Conservation (phyloP, 2,888 invertebrate genomes). For the Eustalomyia histrio region DNA sequence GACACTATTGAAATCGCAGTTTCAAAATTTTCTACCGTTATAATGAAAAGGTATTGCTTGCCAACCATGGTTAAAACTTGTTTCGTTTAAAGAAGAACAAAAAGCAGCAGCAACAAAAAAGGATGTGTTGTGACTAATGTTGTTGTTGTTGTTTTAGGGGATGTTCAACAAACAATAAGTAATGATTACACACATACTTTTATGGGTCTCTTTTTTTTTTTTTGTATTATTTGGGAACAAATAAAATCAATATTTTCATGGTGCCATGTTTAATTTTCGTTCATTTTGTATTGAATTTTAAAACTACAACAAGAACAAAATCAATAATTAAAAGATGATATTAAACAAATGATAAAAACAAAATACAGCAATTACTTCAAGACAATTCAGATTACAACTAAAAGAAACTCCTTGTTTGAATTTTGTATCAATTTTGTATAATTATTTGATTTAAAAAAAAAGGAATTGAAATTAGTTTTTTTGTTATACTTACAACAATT, state of each 20-base stretch:
- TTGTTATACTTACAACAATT: slow-evolving; percentile 57
- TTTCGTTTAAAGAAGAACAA: slow-evolving; percentile 36
- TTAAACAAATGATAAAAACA: neutral
- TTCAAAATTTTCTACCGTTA: no score
- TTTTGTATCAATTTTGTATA: neutral
- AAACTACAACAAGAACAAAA: slow-evolving; percentile 2
- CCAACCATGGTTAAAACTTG: slow-evolving; percentile 51
- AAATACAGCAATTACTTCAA: neutral
- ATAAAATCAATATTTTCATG: slow-evolving; percentile 51
- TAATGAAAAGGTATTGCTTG: no score
- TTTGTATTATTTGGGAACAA: slow-evolving; percentile 30
- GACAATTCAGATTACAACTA: neutral
- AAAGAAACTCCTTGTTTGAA: slow-evolving; percentile 1
- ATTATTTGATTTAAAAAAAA: slow-evolving; percentile 11
- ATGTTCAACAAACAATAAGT: slow-evolving; percentile 49
- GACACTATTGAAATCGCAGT: no score
- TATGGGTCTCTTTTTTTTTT: slow-evolving; percentile 11
- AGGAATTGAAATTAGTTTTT: neutral
- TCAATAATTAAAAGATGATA: slow-evolving; percentile 9
- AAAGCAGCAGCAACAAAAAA: neutral
- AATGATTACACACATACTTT: slow-evolving; percentile 10
- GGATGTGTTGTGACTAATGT: slow-evolving; percentile 4
- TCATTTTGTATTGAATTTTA: neutral
- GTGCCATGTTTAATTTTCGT: slow-evolving; percentile 16
- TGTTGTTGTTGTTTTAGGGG: slow-evolving; percentile 55